A percentile compares a stretch with the other conserved stretches of the same genome.
Conservation (phyloP, 2,113 vertebrate species). For the Phainopepla nitens region DNA sequence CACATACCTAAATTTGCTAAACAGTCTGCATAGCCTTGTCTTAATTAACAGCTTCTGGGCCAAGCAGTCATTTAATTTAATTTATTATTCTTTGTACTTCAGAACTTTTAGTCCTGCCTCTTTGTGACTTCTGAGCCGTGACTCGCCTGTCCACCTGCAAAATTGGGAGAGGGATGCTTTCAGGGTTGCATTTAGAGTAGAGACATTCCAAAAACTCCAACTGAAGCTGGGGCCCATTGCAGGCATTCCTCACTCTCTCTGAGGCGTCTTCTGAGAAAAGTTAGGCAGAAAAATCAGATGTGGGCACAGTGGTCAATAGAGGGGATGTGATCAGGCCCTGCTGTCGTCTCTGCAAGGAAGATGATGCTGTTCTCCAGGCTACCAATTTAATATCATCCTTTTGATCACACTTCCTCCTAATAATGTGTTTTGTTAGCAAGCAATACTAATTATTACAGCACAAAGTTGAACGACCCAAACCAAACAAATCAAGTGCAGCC, state of each 20-base stretch:
- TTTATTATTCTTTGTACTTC: background rate
- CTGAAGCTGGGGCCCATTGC: background rate
- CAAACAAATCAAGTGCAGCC: background rate
- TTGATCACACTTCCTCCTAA: background rate
- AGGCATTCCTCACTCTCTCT: background rate
- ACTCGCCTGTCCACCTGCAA: background rate
- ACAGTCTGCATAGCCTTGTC: background rate
- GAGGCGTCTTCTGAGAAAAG: background rate
- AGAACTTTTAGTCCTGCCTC: background rate
- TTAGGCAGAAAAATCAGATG: background rate
- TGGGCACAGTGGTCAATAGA: background rate
- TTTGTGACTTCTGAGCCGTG: rapidly evolving
- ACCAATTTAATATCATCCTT: background rate
- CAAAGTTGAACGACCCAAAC: background rate
- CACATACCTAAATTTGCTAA: background rate
- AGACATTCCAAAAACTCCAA: background rate
- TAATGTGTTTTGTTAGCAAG: background rate
- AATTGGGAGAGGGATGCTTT: background rate
- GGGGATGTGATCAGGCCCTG: background rate
- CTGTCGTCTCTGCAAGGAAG: background rate
- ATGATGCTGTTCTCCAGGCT: background rate
- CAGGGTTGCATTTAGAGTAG: background rate
- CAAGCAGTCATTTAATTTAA: background rate
- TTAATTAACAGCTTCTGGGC: background rate
- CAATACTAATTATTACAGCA: background rate